phyloP scores from a whole-genome alignment of 37 sponge, comb jelly and placozoan genomes.

The Geodia barretti region DNA sequence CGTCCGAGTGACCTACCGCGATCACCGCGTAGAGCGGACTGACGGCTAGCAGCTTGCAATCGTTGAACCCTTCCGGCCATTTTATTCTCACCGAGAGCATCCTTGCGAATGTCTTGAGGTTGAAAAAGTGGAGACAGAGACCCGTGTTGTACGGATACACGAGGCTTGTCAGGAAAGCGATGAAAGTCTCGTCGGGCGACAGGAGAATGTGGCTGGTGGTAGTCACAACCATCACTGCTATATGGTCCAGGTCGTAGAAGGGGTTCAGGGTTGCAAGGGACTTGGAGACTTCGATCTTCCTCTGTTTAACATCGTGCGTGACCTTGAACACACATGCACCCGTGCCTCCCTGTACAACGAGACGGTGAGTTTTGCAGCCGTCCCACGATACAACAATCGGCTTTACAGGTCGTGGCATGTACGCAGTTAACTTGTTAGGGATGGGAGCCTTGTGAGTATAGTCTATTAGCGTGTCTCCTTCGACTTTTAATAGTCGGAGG shows the following conservation, averaged over 20 bases:
- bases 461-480: not conserved
- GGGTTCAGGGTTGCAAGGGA: conserved; percentile 40
- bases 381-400: conserved; percentile 15
- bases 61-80: conserved; percentile 43
- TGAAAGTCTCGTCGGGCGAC: conserved; percentile 25
- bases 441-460: conserved; percentile 9
- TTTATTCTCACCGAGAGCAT: conserved; percentile 20
- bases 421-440: conserved; percentile 37
- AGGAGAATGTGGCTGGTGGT: conserved; percentile 46
- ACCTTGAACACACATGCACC: conserved; percentile 41
- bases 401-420: conserved; percentile 40
- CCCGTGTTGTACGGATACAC: conserved; percentile 36
- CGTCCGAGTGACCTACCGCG: conserved; percentile 36
- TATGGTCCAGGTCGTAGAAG: conserved; percentile 27
- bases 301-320: not conserved
- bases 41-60: conserved; percentile 17
- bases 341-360: conserved; percentile 39
- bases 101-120: conserved; percentile 14
- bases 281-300: conserved; percentile 29
- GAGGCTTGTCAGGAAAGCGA: conserved; percentile 38
- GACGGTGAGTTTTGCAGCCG: conserved; percentile 19
- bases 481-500: conserved; percentile 15
- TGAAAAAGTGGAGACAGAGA: conserved; percentile 38
- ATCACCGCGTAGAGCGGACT: conserved; percentile 28
- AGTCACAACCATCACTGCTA: conserved; percentile 48